Conservation (phyloP, 2,888 invertebrate species). For the Nectonema munidae region DNA sequence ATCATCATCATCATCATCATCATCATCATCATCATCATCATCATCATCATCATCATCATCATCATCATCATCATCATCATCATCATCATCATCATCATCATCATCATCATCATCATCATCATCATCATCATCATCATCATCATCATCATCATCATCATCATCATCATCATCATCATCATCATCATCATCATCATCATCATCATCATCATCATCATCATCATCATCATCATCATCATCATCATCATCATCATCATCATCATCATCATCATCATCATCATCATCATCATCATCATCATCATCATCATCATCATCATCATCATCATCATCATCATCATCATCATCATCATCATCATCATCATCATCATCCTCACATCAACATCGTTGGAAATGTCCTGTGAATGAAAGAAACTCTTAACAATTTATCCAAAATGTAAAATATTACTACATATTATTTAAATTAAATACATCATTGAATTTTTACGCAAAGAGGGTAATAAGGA, state of each 20-base stretch:
- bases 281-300: constrained; percentile 15
- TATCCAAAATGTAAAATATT: too few relatives aligned
- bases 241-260: constrained; percentile 18
- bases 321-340: constrained; percentile 14
- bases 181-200: constrained; percentile 15
- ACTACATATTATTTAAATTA: too few relatives aligned
- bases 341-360: constrained; percentile 17
- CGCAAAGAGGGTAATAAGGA: too few relatives aligned
- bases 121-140: constrained; percentile 30
- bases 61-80: too few relatives aligned
- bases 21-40: too few relatives aligned
- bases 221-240: constrained; percentile 24
- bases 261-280: constrained; percentile 18
- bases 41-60: too few relatives aligned
- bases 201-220: constrained; percentile 21
- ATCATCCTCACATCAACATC: constrained; percentile 19
- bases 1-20: too few relatives aligned
- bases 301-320: constrained; percentile 18
- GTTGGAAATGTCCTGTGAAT: too few relatives aligned
- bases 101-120: too few relatives aligned
- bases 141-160: constrained; percentile 22
- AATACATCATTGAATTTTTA: too few relatives aligned
- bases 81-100: too few relatives aligned
- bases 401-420: too few relatives aligned
- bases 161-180: constrained; percentile 18